phyloP scores from a whole-genome alignment of 2,797 vertebrate genomes.

The Acanthornis magna region DNA sequence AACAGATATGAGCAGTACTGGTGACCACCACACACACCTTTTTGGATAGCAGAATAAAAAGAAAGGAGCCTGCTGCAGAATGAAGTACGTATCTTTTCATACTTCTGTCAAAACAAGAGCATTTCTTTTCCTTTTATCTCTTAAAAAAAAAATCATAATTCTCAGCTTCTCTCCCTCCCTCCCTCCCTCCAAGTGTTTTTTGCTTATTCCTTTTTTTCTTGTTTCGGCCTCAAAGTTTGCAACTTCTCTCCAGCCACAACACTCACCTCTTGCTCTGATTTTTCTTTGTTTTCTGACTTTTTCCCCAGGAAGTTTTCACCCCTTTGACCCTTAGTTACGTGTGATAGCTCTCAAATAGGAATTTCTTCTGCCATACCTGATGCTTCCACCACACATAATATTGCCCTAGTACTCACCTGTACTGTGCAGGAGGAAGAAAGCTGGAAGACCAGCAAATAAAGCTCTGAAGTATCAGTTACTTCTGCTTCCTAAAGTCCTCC shows the following conservation, averaged over 20 bases:
- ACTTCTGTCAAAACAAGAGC: not conserved
- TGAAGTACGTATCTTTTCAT: not conserved
- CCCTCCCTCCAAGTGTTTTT: not conserved
- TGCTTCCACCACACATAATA: conserved; percentile 39
- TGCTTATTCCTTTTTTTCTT: not conserved
- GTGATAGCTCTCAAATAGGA: not conserved
- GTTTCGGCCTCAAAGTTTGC: not conserved
- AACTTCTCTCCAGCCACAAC: not conserved
- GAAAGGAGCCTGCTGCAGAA: not conserved
- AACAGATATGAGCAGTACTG: not conserved
- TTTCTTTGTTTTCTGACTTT: not conserved
- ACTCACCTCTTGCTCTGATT: not conserved
- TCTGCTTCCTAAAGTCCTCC: conserved; percentile 63
- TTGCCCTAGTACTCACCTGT: conserved; percentile 64
- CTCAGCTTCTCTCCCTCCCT: not conserved
- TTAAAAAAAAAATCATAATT: not conserved
- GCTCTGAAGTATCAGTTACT: conserved; percentile 64
- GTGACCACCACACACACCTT: not conserved
- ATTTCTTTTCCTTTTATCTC: not conserved
- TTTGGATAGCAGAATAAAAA: not conserved
- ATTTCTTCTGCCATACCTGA: conserved; percentile 33
- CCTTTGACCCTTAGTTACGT: not conserved
- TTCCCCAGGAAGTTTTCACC: not conserved
- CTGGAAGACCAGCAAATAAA: conserved; percentile 68
- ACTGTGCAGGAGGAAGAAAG: conserved; percentile 57